phyloP scores from a whole-genome alignment of 2,113 vertebrate genomes.

The Apteryx owenii region DNA sequence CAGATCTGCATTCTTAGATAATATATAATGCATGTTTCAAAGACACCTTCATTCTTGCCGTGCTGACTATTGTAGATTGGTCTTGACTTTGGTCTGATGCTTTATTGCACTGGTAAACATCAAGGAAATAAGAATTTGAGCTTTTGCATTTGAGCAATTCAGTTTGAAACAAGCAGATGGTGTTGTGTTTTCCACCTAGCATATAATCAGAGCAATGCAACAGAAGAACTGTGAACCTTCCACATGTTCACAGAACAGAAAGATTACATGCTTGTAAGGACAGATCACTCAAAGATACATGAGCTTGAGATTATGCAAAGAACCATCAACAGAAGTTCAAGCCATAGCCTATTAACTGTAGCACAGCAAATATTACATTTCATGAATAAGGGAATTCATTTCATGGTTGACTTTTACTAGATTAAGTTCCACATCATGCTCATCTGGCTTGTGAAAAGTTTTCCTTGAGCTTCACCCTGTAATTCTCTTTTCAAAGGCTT shows the following conservation, averaged over 20 bases:
- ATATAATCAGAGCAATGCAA: not conserved
- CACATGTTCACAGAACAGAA: not conserved
- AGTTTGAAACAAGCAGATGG: slow-evolving; percentile 40
- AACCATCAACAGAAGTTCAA: not conserved
- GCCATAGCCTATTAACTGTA: not conserved
- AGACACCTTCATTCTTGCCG: slow-evolving; percentile 56
- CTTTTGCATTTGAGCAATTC: slow-evolving; percentile 39
- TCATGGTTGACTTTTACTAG: not conserved
- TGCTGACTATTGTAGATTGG: slow-evolving; percentile 51
- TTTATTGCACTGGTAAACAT: slow-evolving; percentile 66
- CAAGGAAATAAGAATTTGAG: slow-evolving; percentile 61
- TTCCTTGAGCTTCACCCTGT: fast-evolving
- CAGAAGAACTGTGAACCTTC: not conserved
- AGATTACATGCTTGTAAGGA: not conserved
- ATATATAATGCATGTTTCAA: slow-evolving; percentile 56
- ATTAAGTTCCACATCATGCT: not conserved
- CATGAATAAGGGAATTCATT: not conserved
- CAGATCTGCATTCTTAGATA: slow-evolving; percentile 62
- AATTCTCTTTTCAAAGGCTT: not conserved
- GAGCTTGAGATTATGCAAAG: not conserved
- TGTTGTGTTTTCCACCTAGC: not conserved
- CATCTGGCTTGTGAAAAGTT: not conserved
- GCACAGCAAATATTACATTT: not conserved
- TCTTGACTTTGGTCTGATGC: slow-evolving; percentile 66
- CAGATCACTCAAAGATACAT: not conserved